These are phyloP conservation scores for Euwallacea similis DNA, from an alignment of 1,140 invertebrate genomes.

Conservation along the genomic window DNA sequence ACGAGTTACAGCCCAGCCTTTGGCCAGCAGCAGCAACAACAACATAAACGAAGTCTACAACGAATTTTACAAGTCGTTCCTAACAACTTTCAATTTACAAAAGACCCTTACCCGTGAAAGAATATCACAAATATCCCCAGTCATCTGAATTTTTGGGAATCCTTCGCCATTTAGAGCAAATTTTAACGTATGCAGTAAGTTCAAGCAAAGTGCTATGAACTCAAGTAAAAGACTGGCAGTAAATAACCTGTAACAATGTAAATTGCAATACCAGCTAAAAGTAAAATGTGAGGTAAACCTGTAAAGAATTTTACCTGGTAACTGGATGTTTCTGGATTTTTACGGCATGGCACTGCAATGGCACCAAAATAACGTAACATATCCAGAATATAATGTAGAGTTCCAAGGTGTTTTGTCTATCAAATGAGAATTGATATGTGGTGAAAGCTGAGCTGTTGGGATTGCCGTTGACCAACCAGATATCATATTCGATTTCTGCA, in stretches of 20 bases:
- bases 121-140: constrained; percentile 91
- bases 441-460: constrained; percentile 82
- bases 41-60: constrained; percentile 92
- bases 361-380: constrained; percentile 83
- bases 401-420: constrained; percentile 91
- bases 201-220: constrained; percentile 80
- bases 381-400: constrained; percentile 88
- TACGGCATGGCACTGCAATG: constrained; percentile 86
- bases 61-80: not conserved
- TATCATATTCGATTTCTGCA: constrained; percentile 79
- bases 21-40: constrained; percentile 87
- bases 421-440: constrained; percentile 95
- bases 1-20: constrained; percentile 95
- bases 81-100: constrained; percentile 5
- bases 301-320: constrained; percentile 60
- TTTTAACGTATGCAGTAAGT: constrained; percentile 85
- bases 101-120: constrained; percentile 67
- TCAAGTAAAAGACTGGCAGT: constrained; percentile 85
- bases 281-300: not conserved
- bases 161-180: constrained; percentile 90
- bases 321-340: constrained; percentile 85
- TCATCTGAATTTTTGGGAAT: constrained; percentile 74
- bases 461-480: constrained; percentile 95
- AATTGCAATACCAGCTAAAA: not conserved
- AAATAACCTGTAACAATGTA: constrained; percentile 61